Evolutionary conservation across 2,888 invertebrate species (phyloP), one percentile per base, ranked within the genome.

Genomic region (Andrena haemorrhoa): DNA sequence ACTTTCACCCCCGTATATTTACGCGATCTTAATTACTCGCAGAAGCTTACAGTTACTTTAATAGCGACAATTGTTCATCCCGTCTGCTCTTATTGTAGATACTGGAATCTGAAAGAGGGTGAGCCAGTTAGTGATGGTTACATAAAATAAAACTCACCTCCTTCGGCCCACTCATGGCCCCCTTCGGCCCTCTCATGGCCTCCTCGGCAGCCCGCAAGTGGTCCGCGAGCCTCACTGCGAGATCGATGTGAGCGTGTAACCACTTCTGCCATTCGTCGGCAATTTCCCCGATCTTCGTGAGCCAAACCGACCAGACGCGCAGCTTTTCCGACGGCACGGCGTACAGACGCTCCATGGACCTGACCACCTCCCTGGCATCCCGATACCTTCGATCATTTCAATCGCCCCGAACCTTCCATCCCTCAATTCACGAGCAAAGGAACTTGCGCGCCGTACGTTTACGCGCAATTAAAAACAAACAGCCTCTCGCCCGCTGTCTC

Each of bases 241-340:
- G 81, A 83, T 92, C 86, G 72, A 90, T 87, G 82, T 91, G 86
- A 7, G 88, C 79, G 16, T 82, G 86, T 26, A 93, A 77, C 92
- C 92, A 93, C 47, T 83, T 84, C 31, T 91, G 88, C 93, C 92
- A 93, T 69, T 91, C 90, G 73, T 82, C 77, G 6, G 89, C 88
- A 26, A 87, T 82, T 12, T 92, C 91, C n/a, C 88, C 86, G 56
- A 93, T 78, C 82, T 89, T 89, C 47, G 77, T 78, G 64, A 93
- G 79, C 93, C 93, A 92, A 51, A 79, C 77, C 51, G 85, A 85
- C 93, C 91, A 92, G 8, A 90, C 87, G n/a, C 90, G 90, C 56
- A 92, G 75, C 71, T 90, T 90, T 66, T 92, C 90, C 75, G 90
- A 89, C 5, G 92, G 88, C 63, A 91, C 89, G 2, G 87, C 87